phyloP scores from a whole-genome alignment of 2,113 vertebrate genomes.

The Dicrurus megarhynchus region DNA sequence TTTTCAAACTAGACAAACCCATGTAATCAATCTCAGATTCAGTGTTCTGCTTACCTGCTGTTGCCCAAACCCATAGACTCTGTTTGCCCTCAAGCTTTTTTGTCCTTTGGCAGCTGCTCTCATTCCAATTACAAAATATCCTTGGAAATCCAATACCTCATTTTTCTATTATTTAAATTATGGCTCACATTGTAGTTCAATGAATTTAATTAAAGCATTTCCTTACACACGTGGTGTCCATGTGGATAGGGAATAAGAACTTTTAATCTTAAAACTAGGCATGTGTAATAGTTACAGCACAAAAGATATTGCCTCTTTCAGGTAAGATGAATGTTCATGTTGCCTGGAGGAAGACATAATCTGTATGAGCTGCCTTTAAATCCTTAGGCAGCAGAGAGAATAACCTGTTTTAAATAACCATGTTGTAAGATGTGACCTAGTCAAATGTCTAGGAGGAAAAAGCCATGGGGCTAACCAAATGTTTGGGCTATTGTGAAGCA shows the following conservation, averaged over 20 bases:
- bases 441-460: not conserved
- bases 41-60: constrained; percentile 35
- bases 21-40: constrained; percentile 4
- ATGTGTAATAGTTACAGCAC: not conserved
- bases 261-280: not conserved
- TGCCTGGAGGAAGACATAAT: constrained; percentile 15
- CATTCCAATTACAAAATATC: constrained; percentile 36
- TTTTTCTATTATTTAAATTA: constrained; percentile 60
- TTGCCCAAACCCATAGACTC: not conserved
- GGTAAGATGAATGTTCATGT: not conserved
- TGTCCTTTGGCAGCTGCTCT: constrained; percentile 23
- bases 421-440: not conserved
- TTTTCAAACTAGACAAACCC: not conserved
- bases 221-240: constrained; percentile 53
- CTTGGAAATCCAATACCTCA: constrained; percentile 51
- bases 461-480: not conserved
- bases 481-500: not conserved
- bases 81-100: constrained; percentile 28
- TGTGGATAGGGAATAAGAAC: constrained; percentile 11
- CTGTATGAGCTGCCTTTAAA: not conserved
- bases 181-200: constrained; percentile 6
- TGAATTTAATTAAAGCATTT: constrained; percentile 61
- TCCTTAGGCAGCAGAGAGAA: not conserved
- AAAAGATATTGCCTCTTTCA: not conserved
- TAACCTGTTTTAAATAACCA: not conserved